phyloP scores from a whole-genome alignment of 2,797 vertebrate species.

The Aselliscus stoliczkanus region DNA sequence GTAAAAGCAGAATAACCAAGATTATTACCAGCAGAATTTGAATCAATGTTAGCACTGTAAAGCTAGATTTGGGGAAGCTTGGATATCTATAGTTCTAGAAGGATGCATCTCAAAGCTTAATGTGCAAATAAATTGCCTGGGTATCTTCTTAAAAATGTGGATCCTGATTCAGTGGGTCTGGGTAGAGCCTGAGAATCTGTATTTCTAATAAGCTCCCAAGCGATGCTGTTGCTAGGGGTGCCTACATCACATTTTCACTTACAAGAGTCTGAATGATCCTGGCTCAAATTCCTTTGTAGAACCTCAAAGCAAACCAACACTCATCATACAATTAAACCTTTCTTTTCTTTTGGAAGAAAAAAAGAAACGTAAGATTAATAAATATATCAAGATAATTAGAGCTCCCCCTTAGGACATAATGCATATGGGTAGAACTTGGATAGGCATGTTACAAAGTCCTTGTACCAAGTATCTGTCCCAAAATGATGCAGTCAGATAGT shows the following conservation, averaged over 20 bases:
- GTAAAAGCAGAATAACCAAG: background rate
- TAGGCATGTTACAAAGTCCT: background rate
- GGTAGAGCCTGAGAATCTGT: background rate
- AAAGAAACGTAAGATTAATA: background rate
- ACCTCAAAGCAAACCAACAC: background rate
- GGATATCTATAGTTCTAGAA: background rate
- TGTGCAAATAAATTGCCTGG: background rate
- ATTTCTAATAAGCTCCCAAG: background rate
- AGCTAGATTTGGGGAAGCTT: background rate
- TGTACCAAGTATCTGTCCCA: background rate
- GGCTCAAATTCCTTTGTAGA: background rate
- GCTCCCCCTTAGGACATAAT: background rate
- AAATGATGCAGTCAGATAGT: background rate
- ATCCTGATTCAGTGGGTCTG: background rate
- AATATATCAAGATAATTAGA: background rate
- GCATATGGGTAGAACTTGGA: background rate
- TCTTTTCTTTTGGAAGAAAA: background rate
- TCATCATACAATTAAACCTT: background rate
- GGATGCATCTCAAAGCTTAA: background rate
- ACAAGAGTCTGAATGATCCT: background rate
- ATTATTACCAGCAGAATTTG: background rate
- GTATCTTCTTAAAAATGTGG: background rate
- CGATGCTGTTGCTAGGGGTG: fast-evolving
- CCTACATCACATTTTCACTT: background rate
- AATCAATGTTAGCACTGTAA: background rate